Percentiles rank a stretch among this genome's conserved stretches.
These are phyloP conservation scores for Tenthredo scrophulariae DNA, from an alignment of 2,888 invertebrate genomes.

Conservation along the genomic window DNA sequence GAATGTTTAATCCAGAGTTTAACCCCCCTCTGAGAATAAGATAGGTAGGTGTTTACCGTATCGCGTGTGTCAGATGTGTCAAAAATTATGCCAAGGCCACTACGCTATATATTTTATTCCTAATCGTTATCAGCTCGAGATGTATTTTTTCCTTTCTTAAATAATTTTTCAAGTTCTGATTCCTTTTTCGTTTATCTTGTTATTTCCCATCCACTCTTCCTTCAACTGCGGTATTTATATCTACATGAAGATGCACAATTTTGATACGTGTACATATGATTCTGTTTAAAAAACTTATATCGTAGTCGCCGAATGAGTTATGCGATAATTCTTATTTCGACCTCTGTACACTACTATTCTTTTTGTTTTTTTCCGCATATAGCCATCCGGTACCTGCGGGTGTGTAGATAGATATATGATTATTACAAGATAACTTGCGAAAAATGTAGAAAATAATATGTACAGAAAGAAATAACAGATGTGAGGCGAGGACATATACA, in stretches of 20 bases:
- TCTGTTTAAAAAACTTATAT: neutral
- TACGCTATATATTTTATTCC: neutral
- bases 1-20: neutral
- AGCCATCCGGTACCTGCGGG: neutral
- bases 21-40: neutral
- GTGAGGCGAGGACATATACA: neutral
- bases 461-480: neutral
- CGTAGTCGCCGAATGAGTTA: neutral
- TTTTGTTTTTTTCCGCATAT: neutral
- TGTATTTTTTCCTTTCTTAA: neutral
- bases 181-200: neutral
- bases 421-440: neutral
- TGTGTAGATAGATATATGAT: neutral
- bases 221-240: neutral
- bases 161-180: neutral
- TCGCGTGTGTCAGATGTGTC: neutral
- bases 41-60: neutral
- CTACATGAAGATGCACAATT: neutral
- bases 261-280: neutral
- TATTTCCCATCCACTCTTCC: neutral
- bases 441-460: neutral
- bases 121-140: neutral
- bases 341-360: neutral
- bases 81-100: conserved; percentile 15
- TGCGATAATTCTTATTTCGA: neutral